Evolutionary conservation across 2,888 invertebrate genomes (phyloP), one percentile per base, ranked within the genome.

Genomic region (Phyto melanocephala): DNA sequence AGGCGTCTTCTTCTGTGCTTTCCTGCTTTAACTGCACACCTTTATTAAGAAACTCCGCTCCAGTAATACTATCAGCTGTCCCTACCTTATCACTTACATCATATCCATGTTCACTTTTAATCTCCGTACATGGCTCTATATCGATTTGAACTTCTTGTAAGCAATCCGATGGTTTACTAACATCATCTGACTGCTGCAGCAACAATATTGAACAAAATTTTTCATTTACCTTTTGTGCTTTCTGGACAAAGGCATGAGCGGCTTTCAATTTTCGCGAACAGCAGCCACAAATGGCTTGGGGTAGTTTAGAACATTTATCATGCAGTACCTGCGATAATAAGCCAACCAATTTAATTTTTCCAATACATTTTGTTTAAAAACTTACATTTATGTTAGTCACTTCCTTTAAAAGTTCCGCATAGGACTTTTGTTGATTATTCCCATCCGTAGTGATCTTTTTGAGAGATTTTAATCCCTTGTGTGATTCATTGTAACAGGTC

Each of bases 111-210:
- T 82, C 82, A 60, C 67, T 62, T 67, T 82, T 82, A n/a, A 82
- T 76, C 20, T 82, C 71, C 13, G 62, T 35, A 40, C 72, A 62
- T 6, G 50, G 11, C 2, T 50, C 60, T 35, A 82, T 76, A 52
- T 82, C 82, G 11, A 82, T 75, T 67, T 82, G 78, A 52, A 75
- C 52, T 24, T 82, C 82, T 54, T 79, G 74, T 6, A 82, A 50
- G 33, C 82, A 82, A 45, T 82, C 79, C 22, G 47, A 40, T 2
- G 70, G 60, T 20, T 78, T 70, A 17, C 35, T 20, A 20, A 10
- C 45, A 17, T 58, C 24, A n/a, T 15, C 47, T 1, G 15, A 1
- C 15, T 42, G 63, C 24, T 58, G 37, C 17, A 17, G 45, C n/a
- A 45, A 40, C 17, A 50, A 33, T 54, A 71, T 65, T 2, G 47